These are phyloP conservation scores for Limnephilus marmoratus DNA, from an alignment of 2,888 invertebrate species.

Conservation along the genomic window DNA sequence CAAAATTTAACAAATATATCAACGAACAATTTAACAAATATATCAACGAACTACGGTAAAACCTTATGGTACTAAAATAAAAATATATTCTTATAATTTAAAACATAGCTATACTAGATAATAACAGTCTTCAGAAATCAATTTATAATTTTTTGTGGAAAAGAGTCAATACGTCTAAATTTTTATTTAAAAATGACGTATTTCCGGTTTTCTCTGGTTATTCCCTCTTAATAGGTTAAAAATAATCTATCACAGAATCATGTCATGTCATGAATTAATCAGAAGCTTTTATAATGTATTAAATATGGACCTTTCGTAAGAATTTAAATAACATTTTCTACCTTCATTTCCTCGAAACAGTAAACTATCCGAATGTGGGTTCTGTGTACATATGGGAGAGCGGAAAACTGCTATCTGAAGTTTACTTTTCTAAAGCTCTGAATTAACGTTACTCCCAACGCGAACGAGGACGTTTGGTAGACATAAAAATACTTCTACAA, in stretches of 20 bases:
- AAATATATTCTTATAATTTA: no score
- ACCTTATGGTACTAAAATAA: no score
- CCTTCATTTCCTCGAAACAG: not conserved
- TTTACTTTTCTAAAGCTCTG: conserved; percentile 22
- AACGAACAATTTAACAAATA: no score
- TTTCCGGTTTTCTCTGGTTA: no score
- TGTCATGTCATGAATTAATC: not conserved
- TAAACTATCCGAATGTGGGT: conserved; percentile 18
- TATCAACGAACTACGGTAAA: no score
- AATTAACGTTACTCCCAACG: not conserved
- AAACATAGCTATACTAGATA: no score
- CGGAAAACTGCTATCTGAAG: conserved; percentile 27
- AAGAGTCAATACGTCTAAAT: no score
- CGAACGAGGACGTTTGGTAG: not conserved
- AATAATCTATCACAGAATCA: not conserved
- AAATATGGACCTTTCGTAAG: not conserved
- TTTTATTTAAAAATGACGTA: no score
- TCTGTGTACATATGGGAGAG: not conserved
- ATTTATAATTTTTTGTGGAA: no score
- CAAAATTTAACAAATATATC: no score
- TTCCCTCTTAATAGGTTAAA: no score
- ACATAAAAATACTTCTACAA: not conserved
- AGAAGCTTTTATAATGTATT: not conserved
- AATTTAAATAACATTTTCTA: conserved; percentile 5
- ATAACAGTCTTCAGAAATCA: no score